A percentile compares a stretch with the other conserved stretches of the same genome.
Evolutionary conservation across 2,113 vertebrate species (phyloP).

Genomic region (Myodes glareolus): DNA sequence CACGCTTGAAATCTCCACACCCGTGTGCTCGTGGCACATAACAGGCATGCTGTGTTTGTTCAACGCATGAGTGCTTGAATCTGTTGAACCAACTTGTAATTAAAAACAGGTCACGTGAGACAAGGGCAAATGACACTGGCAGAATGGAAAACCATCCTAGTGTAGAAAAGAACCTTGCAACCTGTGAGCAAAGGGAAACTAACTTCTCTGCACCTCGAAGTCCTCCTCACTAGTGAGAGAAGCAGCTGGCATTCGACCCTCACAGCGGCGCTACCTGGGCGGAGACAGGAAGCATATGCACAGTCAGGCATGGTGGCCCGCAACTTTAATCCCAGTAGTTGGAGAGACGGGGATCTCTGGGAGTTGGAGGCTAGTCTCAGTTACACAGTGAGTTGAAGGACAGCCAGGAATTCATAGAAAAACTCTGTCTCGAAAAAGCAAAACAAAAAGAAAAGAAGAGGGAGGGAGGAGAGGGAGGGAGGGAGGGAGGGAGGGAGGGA

Average conservation of each 20-base stretch:
- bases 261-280: not conserved
- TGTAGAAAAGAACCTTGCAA: not conserved
- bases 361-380: not conserved
- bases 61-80: not conserved
- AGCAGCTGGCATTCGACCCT: not conserved
- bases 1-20: not conserved
- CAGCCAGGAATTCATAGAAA: not conserved
- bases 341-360: not conserved
- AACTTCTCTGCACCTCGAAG: not conserved
- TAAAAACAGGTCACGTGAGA: not conserved
- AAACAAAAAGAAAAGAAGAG: not conserved
- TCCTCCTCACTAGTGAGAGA: not conserved
- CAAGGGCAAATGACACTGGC: not conserved
- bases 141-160: not conserved
- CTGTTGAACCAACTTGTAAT: not conserved
- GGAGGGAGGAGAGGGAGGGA: not conserved
- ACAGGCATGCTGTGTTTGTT: not conserved
- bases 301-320: no score
- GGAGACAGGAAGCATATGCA: not conserved
- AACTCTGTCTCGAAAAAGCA: not conserved
- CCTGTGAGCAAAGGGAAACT: not conserved
- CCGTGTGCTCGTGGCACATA: not conserved
- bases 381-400: not conserved
- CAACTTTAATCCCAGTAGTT: not conserved
- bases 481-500: not conserved